phyloP scores from a whole-genome alignment of 1,140 invertebrate species.

The Lepidurus couesii region DNA sequence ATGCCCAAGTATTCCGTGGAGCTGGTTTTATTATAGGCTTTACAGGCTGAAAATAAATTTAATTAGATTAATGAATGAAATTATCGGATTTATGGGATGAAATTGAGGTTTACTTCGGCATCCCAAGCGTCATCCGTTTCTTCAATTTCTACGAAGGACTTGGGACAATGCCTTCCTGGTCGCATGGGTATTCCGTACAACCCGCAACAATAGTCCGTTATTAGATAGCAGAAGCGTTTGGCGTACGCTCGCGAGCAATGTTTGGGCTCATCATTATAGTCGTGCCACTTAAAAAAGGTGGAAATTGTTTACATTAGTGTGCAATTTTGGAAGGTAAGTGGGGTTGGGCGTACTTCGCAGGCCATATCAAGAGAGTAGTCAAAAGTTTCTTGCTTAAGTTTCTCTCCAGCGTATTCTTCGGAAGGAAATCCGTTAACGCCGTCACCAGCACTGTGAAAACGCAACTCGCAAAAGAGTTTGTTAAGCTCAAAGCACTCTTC shows the following conservation, averaged over 20 bases:
- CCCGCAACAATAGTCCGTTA: slow-evolving; percentile 34
- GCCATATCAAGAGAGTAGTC: slow-evolving; percentile 29
- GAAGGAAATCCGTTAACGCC: slow-evolving; percentile 22
- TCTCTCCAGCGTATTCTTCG: slow-evolving; percentile 20
- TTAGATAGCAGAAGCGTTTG: slow-evolving; percentile 26
- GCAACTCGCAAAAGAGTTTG: slow-evolving; percentile 34
- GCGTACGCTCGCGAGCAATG: slow-evolving; percentile 28
- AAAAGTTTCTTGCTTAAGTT: slow-evolving; percentile 25
- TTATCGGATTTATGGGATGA: not conserved
- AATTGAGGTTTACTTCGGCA: not conserved
- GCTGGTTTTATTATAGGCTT: not conserved
- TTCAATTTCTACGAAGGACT: not conserved
- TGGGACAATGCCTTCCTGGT: slow-evolving; percentile 31
- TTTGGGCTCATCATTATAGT: slow-evolving; percentile 9
- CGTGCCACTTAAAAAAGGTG: slow-evolving; percentile 26
- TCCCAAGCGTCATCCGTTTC: not conserved
- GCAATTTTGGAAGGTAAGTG: no score
- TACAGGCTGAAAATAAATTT: not conserved
- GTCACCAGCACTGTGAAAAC: slow-evolving; percentile 12
- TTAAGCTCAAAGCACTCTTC: slow-evolving; percentile 24
- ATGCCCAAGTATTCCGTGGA: no score
- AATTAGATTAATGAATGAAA: not conserved
- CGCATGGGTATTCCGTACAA: slow-evolving; percentile 29
- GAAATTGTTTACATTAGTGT: no score
- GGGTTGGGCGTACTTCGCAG: slow-evolving; percentile 22